phyloP scores from a whole-genome alignment of 2,797 vertebrate species.

The Darevskia mixta region DNA sequence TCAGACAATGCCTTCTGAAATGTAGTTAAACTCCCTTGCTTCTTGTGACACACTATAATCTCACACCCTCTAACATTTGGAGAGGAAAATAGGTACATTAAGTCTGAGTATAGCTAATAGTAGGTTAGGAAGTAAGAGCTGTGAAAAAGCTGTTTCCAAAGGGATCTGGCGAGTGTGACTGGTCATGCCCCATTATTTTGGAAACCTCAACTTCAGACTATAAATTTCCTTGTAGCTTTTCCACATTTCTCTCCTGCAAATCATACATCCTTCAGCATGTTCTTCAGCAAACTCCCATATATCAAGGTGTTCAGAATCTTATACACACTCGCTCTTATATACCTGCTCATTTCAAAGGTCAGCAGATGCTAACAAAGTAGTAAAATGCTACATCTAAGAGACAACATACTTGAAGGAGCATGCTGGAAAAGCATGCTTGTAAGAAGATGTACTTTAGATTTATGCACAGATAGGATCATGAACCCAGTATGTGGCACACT shows the following conservation, averaged over 20 bases:
- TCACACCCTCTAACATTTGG: constrained; percentile 1
- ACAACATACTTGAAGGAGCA: neutral
- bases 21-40: neutral
- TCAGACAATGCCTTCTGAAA: neutral
- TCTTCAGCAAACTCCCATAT: neutral
- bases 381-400: no score
- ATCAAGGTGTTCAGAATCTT: neutral
- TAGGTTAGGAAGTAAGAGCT: constrained; percentile 3
- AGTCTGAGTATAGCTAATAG: constrained; percentile 1
- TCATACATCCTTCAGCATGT: neutral
- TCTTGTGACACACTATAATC: constrained; percentile 11
- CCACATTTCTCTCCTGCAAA: neutral
- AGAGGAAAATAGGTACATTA: constrained; percentile 21
- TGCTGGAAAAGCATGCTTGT: neutral
- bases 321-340: neutral
- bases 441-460: neutral
- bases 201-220: neutral
- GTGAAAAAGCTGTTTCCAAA: constrained; percentile 11
- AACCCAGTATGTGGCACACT: neutral
- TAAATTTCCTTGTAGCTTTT: constrained; percentile 3
- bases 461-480: neutral
- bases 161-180: neutral
- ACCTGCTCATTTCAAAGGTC: neutral
- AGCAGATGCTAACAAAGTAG: neutral
- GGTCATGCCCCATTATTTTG: constrained; percentile 18